Evolutionary conservation across 2,888 invertebrate species (phyloP).

Genomic region (Phymatocera aterrima): DNA sequence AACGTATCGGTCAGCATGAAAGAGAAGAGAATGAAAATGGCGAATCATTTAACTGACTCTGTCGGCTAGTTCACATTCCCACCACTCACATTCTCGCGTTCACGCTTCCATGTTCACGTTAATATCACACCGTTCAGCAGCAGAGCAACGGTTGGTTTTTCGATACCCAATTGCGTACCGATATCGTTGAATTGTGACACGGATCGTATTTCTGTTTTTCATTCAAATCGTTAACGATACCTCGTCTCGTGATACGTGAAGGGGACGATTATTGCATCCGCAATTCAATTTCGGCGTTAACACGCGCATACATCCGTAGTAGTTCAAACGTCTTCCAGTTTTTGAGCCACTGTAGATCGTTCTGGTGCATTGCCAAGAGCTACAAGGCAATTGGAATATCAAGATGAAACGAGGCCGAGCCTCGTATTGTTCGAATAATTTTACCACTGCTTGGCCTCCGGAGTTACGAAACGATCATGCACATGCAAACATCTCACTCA

Average conservation of each 20-base stretch:
- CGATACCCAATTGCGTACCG: not conserved
- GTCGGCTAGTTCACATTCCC: no score
- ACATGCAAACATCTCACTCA: slow-evolving; percentile 17
- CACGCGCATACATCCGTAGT: not conserved
- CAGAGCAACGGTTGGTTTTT: not conserved
- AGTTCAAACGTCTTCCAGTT: slow-evolving; percentile 15
- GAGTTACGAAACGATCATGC: slow-evolving; percentile 4
- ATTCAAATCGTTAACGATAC: slow-evolving; percentile 19
- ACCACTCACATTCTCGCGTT: not conserved
- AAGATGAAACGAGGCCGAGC: slow-evolving; percentile 23
- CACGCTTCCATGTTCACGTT: not conserved
- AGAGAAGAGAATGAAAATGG: not conserved
- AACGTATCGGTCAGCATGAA: no score
- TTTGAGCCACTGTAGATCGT: slow-evolving; percentile 26
- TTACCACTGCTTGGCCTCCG: slow-evolving; percentile 16
- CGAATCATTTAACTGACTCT: not conserved
- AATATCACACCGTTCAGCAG: not conserved
- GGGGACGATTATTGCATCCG: not conserved
- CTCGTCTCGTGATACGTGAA: not conserved
- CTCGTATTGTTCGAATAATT: slow-evolving; percentile 36
- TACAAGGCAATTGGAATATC: slow-evolving; percentile 34
- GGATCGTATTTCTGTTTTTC: slow-evolving; percentile 6
- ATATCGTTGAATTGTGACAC: not conserved
- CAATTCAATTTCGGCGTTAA: not conserved
- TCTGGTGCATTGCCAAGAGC: slow-evolving; percentile 33